Evolutionary conservation across 2,797 vertebrate genomes (phyloP).

Genomic region (Clarias pachynema): DNA sequence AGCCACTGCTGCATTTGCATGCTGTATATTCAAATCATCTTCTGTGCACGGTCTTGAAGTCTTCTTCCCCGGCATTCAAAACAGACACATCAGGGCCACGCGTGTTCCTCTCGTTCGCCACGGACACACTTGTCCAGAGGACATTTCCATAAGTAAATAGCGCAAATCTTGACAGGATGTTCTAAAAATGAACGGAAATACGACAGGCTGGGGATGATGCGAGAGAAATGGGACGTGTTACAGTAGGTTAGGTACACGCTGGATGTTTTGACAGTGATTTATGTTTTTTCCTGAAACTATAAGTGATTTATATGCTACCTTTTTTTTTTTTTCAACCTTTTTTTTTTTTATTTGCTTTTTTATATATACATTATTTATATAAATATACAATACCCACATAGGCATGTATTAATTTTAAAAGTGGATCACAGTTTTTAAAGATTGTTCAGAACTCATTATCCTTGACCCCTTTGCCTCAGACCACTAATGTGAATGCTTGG

Average conservation of each 20-base stretch:
- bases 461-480: neutral
- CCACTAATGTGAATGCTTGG: no score
- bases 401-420: neutral
- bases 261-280: constrained; percentile 81
- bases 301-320: constrained; percentile 77
- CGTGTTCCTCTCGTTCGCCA: constrained; percentile 25
- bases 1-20: constrained; percentile 28
- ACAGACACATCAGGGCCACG: constrained; percentile 38
- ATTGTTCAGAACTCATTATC: neutral
- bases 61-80: constrained; percentile 30
- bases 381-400: neutral
- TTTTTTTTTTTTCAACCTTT: no score
- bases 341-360: constrained; percentile 17
- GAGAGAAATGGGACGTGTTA: constrained; percentile 78
- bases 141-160: constrained; percentile 83
- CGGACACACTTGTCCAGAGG: constrained; percentile 43
- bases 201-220: constrained; percentile 67
- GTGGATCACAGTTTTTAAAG: neutral
- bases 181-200: constrained; percentile 75
- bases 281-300: constrained; percentile 75
- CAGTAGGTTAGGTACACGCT: constrained; percentile 60
- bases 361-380: neutral
- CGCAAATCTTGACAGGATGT: constrained; percentile 76
- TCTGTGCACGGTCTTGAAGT: neutral
- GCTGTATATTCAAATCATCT: constrained; percentile 40